A percentile compares a stretch with the other conserved stretches of the same genome.
phyloP scores from a whole-genome alignment of 92 coral and sea anemone genomes.

The Bergia puertoricense region DNA sequence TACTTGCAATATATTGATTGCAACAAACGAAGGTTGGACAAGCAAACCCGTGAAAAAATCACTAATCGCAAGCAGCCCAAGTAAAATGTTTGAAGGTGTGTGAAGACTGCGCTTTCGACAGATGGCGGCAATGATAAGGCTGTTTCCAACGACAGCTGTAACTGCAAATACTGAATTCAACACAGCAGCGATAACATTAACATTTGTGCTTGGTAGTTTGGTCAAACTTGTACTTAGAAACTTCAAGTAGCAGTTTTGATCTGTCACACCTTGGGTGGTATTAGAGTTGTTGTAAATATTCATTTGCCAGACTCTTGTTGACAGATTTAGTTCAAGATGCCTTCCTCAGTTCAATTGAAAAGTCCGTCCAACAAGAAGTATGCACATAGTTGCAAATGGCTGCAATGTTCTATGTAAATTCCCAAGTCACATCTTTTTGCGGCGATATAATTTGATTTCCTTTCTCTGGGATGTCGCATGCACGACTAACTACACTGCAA shows the following conservation, averaged over 20 bases:
- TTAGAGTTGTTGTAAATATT: neutral
- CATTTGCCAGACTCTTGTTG: too few relatives aligned
- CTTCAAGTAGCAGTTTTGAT: neutral
- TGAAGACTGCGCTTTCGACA: slow-evolving; percentile 39
- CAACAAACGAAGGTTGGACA: slow-evolving; percentile 46
- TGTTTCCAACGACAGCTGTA: slow-evolving; percentile 40
- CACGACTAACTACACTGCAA: too few relatives aligned
- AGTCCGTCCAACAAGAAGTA: too few relatives aligned
- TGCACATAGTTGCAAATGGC: too few relatives aligned
- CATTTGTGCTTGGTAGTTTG: neutral
- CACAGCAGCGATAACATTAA: slow-evolving; percentile 47
- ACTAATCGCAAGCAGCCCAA: slow-evolving; percentile 48
- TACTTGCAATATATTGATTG: slow-evolving; percentile 36
- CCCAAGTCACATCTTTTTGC: too few relatives aligned
- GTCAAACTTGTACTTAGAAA: neutral
- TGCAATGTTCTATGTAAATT: too few relatives aligned
- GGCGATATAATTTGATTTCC: too few relatives aligned
- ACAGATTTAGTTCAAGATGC: too few relatives aligned
- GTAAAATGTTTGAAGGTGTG: slow-evolving; percentile 46
- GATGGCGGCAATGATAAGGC: slow-evolving; percentile 26
- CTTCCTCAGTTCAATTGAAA: too few relatives aligned
- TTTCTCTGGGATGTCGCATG: too few relatives aligned
- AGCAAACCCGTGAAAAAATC: slow-evolving; percentile 50
- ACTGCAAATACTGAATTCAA: slow-evolving; percentile 34
- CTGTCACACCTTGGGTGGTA: neutral